Percentiles rank a stretch among this genome's conserved stretches.
phyloP scores from a whole-genome alignment of 2,113 vertebrate genomes.

The Peucedramus taeniatus region DNA sequence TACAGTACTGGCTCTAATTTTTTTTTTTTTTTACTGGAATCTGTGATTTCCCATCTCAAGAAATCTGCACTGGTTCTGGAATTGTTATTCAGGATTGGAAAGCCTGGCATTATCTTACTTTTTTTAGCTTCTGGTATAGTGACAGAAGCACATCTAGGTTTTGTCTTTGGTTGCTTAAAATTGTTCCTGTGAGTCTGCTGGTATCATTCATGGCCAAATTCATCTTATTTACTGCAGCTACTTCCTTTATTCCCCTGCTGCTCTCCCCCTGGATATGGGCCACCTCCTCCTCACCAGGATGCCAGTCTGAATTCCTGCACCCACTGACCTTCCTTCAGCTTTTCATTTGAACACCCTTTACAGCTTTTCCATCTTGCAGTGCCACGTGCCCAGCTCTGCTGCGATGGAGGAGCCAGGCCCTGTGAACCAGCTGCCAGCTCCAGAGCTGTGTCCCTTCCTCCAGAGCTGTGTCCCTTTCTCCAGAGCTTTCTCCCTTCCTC shows the following conservation, averaged over 20 bases:
- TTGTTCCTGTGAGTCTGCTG: background rate
- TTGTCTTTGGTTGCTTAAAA: background rate
- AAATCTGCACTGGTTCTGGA: background rate
- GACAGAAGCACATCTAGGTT: background rate
- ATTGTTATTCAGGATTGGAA: background rate
- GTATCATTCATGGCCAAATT: background rate
- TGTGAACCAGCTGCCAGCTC: background rate
- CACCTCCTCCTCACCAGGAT: background rate
- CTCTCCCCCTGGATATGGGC: background rate
- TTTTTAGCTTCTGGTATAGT: background rate
- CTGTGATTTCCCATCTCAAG: background rate
- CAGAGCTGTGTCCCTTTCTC: too few relatives aligned
- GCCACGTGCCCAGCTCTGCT: background rate
- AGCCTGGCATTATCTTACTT: background rate
- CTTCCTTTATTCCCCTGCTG: background rate
- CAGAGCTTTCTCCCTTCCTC: too few relatives aligned
- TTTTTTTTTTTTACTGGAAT: background rate
- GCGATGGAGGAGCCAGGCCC: rapidly evolving
- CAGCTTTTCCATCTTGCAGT: background rate
- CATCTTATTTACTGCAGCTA: background rate
- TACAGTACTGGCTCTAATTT: background rate
- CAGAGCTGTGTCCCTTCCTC: too few relatives aligned
- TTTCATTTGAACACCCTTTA: background rate
- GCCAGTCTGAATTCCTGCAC: background rate
- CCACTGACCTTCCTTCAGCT: background rate